These are phyloP conservation scores for Adelosebastes latens DNA, from an alignment of 2,797 vertebrate genomes.

Conservation along the genomic window DNA sequence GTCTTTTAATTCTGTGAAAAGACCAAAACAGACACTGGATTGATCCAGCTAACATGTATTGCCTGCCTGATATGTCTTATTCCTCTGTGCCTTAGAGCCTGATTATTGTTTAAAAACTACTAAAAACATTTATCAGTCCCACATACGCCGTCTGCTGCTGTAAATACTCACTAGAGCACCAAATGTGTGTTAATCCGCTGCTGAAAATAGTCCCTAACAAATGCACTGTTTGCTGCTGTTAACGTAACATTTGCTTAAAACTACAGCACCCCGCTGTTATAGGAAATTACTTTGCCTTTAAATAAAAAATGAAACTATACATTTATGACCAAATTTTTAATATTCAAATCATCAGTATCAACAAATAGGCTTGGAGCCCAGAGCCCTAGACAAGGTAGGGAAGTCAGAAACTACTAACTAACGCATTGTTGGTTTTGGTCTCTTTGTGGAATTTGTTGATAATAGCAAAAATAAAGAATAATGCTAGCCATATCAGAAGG, in stretches of 20 bases:
- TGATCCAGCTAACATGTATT: background rate
- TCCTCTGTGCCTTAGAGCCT: background rate
- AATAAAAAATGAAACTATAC: background rate
- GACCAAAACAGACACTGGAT: background rate
- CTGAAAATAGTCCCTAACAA: background rate
- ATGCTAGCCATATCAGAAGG: background rate
- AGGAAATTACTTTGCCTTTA: background rate
- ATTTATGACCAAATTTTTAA: background rate
- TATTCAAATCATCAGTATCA: background rate
- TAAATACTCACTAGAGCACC: background rate
- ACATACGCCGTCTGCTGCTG: background rate
- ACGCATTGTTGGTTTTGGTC: background rate
- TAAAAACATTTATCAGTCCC: background rate
- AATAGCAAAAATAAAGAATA: background rate
- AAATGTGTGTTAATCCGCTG: background rate
- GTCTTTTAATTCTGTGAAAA: background rate
- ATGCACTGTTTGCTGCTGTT: background rate
- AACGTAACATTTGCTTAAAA: background rate
- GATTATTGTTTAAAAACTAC: background rate
- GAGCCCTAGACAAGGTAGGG: background rate
- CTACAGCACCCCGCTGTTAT: background rate
- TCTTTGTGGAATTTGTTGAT: background rate
- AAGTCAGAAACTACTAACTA: background rate
- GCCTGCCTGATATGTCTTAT: no score
- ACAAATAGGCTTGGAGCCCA: background rate